These are phyloP conservation scores for Catocala sponsa DNA, from an alignment of 2,888 invertebrate species.

Conservation along the genomic window DNA sequence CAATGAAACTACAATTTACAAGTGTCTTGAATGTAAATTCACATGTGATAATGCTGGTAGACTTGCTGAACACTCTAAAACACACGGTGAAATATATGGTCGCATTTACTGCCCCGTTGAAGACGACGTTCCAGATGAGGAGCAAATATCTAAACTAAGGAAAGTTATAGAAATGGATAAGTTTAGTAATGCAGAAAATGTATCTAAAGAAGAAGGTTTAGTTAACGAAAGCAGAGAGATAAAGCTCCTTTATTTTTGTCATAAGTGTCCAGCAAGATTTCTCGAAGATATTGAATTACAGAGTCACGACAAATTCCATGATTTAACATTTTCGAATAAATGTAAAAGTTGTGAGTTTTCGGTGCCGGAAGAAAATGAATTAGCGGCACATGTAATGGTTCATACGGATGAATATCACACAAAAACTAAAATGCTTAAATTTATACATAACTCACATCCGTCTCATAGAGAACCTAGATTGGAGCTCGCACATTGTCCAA, in stretches of 20 bases:
- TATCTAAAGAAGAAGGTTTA: constrained; percentile 67
- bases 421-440: constrained; percentile 91
- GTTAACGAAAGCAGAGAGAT: constrained; percentile 64
- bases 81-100: constrained; percentile 91
- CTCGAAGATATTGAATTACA: constrained; percentile 92
- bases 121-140: constrained; percentile 89
- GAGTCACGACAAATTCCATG: constrained; percentile 92
- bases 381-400: constrained; percentile 91
- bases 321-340: constrained; percentile 88
- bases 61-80: constrained; percentile 92
- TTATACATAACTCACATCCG: constrained; percentile 89
- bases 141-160: constrained; percentile 86
- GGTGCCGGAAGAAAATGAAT: constrained; percentile 90
- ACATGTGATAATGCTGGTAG: constrained; percentile 92
- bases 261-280: constrained; percentile 95
- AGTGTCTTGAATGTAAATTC: constrained; percentile 94
- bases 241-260: constrained; percentile 91
- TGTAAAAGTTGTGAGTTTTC: constrained; percentile 94
- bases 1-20: constrained; percentile 85
- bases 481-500: constrained; percentile 72
- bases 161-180: constrained; percentile 79
- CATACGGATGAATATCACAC: constrained; percentile 94
- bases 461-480: constrained; percentile 90
- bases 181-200: constrained; percentile 52
- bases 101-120: constrained; percentile 92